Conservation (phyloP, 1,140 invertebrate species). For the Leptinotarsa defecta region DNA sequence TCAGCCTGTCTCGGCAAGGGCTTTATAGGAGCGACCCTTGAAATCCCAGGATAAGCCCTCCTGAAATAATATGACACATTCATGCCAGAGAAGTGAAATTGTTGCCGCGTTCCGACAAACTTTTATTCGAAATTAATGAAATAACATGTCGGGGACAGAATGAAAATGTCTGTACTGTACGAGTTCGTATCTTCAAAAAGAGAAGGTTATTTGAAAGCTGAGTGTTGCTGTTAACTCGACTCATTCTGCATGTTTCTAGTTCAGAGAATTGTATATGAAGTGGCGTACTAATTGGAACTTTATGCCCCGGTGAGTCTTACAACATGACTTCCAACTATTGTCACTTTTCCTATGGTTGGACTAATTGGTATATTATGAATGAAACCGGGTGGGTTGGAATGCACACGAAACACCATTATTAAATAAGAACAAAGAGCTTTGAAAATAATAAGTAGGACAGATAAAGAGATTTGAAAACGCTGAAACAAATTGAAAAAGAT, state of each 20-base stretch:
- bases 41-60: neutral
- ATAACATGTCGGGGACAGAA: neutral
- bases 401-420: neutral
- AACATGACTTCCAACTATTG: neutral
- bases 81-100: neutral
- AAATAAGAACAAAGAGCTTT: neutral
- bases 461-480: too few species aligned
- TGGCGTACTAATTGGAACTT: neutral
- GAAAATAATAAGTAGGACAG: too few species aligned
- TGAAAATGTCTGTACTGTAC: neutral
- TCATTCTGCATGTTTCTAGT: neutral
- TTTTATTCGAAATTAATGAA: conserved; percentile 4
- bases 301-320: neutral
- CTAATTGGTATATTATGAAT: neutral
- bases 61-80: conserved; percentile 8
- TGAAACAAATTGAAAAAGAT: too few species aligned
- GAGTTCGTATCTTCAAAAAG: neutral
- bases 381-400: neutral
- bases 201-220: neutral
- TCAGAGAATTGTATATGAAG: neutral
- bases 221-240: neutral
- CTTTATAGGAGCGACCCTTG: neutral
- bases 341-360: neutral
- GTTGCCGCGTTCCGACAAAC: neutral
- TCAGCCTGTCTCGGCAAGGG: neutral